Base-by-base conservation (phyloP, 1,140 invertebrate genomes). In the Nylanderia fulva region DNA sequence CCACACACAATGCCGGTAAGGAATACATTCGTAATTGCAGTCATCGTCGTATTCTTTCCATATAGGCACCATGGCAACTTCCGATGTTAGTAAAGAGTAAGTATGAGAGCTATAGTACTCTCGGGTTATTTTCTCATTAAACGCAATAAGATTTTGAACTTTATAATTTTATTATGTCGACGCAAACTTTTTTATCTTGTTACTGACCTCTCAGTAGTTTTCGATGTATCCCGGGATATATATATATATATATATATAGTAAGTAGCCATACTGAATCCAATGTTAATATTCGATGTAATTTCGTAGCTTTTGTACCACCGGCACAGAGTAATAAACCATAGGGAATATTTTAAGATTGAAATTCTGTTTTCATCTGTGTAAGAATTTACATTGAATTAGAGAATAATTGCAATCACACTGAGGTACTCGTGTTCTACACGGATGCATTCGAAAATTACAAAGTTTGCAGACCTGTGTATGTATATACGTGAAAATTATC, bases 121-220 rank as follows among this genome's bases (percentile, higher is more conserved):
- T 58, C 29, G 27, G 71, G 64, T 85, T 85, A 87, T 82, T 90
- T 90, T 90, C 88, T 90, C 88, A 85, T 90, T 90, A 89, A 89
- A 89, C 64, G 80, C 88, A 90, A 90, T 85, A 85, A 87, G 76
- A 89, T 90, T 90, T 87, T 71, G 27, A 90, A 89, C 88, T 90
- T 90, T 83, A 87, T 87, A 89, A 89, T 87, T 89, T 89, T 74
- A 85, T 90, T 87, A 90, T 52, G 80, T 83, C 82, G 71, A 79
- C 74, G 56, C 29, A 74, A 89, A 86, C 88, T 89, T 89, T 89
- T 89, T 80, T 75, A 86, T 74, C 87, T 80, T 87, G 85, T 87
- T 89, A 82, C 80, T 61, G 82, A 89, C 75, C 85, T 87, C 63
- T 74, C 85, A 58, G 66, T 82, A 82, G 52, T 82, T 84, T 61